phyloP scores from a whole-genome alignment of 2,797 vertebrate genomes.

The Pseudochirops cupreus region DNA sequence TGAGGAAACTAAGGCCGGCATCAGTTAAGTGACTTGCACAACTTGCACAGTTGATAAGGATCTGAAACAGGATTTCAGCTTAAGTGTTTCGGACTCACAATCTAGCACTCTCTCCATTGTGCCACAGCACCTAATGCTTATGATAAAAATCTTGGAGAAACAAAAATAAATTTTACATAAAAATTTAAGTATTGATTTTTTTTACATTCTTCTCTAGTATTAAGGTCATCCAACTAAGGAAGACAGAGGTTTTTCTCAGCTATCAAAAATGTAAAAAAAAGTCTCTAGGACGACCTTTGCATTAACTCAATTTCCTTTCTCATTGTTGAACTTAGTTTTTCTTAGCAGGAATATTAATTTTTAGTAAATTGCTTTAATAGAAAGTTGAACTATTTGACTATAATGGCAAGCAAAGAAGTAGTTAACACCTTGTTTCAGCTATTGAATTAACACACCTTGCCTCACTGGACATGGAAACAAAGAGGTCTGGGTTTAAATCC shows the following conservation, averaged over 20 bases:
- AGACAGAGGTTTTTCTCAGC: constrained; percentile 2
- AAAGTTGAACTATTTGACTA: neutral
- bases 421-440: too few species aligned
- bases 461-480: neutral
- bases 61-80: neutral
- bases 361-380: constrained; percentile 33
- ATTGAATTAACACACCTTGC: neutral
- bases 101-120: neutral
- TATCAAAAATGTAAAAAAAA: constrained; percentile 16
- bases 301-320: constrained; percentile 28
- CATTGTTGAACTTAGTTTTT: constrained; percentile 11
- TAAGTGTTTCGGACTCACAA: neutral
- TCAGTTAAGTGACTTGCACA: neutral
- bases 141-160: neutral
- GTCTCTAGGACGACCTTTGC: neutral
- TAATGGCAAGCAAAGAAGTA: too few species aligned
- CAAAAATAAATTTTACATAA: neutral
- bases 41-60: neutral
- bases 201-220: neutral
- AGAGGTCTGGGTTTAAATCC: neutral
- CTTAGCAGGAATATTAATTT: constrained; percentile 31
- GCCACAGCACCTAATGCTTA: neutral
- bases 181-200: neutral
- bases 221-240: constrained; percentile 17
- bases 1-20: neutral